Base-by-base conservation (phyloP, 1,140 invertebrate genomes). In the Lysiphlebus fabarum region DNA sequence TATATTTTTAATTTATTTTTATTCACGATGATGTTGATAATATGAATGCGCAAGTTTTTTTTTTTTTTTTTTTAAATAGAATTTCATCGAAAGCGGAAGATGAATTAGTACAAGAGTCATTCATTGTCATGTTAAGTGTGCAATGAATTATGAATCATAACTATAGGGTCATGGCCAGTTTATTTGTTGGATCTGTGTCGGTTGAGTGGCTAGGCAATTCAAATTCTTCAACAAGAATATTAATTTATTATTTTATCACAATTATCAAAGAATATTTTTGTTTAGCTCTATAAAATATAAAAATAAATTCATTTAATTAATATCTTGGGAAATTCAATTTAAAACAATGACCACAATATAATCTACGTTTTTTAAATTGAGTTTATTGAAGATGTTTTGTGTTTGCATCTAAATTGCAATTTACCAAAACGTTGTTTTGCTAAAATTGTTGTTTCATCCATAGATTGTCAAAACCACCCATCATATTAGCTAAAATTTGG, bases 361-460 rank as follows among this genome's bases (percentile, higher is more conserved):
- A 26, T 26, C 17, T 26, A 26, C 17, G 4, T 26, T 4, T 26
- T 26, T 26, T 1, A 4, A 4, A 26, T 26, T 26, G 17, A 26
- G 1, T 26, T 26, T 26, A 26, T 26, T 26, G 17, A 26, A 26
- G 17, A 26, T 2, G 17, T 45, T 49, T 38, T 40, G 14, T 37
- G 42, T 61, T 63, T 60, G 53, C 56, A 62, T 58, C 26, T 58
- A 55, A 62, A 57, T 59, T 34, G 54, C 54, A 62, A 57, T 57
- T 57, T 54, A 53, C 58, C 43, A 43, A 51, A 37, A 36, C 51
- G 34, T 45, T 34, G 38, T 8, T 34, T 55, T 44, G 55, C 34
- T 26, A 7, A 38, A 55, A 41, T 47, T 14, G 14, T 50, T 53
- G 48, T 44, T 58, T 49, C 51, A 6, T 44, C 36, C 41, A 49